Conservation (phyloP, 2,797 vertebrate genomes). For the Forpus xanthops region DNA sequence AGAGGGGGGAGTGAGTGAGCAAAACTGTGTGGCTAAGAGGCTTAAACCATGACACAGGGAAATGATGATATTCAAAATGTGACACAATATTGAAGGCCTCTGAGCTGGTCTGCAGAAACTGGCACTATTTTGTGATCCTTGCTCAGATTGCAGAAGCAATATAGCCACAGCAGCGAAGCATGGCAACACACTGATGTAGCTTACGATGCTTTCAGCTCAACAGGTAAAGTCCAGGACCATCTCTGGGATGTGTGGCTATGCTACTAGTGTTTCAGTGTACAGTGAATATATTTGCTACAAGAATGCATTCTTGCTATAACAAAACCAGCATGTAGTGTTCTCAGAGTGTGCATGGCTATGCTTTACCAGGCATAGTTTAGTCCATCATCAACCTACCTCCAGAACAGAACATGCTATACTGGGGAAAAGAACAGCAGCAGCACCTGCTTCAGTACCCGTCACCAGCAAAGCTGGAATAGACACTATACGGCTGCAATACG, state of each 20-base stretch:
- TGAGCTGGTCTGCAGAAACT: background rate
- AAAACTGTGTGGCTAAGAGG: too few relatives aligned
- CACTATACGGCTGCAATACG: background rate
- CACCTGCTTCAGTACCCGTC: background rate
- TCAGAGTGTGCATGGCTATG: background rate
- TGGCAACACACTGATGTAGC: background rate
- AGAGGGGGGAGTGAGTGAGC: too few relatives aligned
- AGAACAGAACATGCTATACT: background rate
- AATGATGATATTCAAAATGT: background rate
- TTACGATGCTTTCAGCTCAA: background rate
- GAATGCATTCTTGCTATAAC: background rate
- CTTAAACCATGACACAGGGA: too few relatives aligned
- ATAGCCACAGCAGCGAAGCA: accelerated
- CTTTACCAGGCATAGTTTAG: background rate
- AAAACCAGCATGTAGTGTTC: background rate
- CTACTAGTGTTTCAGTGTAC: background rate
- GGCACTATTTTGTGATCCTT: background rate
- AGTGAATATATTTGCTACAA: background rate
- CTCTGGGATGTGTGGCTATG: background rate
- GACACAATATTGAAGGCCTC: background rate
- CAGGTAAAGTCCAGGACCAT: background rate
- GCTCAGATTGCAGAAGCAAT: background rate
- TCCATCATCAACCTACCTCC: background rate
- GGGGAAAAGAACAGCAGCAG: background rate
- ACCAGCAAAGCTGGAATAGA: background rate